Percentiles rank a stretch among this genome's conserved stretches.
Conservation (phyloP, 2,888 invertebrate species). For the Charanyca ferruginea region DNA sequence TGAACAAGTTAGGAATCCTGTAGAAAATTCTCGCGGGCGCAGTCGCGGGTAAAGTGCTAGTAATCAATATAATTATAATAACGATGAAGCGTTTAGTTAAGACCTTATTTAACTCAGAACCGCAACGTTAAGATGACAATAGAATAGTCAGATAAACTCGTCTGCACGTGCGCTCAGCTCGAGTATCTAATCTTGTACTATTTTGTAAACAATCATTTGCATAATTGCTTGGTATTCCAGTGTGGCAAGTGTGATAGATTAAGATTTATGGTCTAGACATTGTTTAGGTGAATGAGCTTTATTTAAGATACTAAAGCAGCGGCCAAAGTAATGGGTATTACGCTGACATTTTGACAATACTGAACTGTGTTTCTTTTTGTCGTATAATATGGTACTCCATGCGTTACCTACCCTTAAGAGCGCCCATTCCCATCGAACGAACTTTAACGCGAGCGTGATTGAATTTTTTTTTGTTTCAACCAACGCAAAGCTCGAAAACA, state of each 20-base stretch:
- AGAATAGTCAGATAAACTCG: slow-evolving; percentile 38
- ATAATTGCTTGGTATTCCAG: slow-evolving; percentile 51
- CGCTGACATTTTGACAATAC: neutral
- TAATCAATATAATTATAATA: no score
- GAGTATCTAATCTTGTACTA: slow-evolving; percentile 42
- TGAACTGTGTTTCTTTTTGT: neutral
- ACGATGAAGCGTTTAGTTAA: no score
- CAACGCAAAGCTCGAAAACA: no score
- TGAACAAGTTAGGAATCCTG: no score
- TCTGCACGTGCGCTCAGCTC: slow-evolving; percentile 38
- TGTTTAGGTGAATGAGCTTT: slow-evolving; percentile 19
- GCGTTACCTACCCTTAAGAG: no score
- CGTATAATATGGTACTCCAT: neutral
- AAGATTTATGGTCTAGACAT: slow-evolving; percentile 36
- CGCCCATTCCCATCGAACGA: no score
- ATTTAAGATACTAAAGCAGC: slow-evolving; percentile 17
- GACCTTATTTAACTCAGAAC: slow-evolving; percentile 13
- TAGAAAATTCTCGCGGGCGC: no score
- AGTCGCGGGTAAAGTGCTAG: no score
- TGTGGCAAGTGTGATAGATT: slow-evolving; percentile 48
- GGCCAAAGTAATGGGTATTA: slow-evolving; percentile 12
- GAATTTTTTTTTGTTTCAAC: no score
- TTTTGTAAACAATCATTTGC: slow-evolving; percentile 56
- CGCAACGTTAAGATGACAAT: slow-evolving; percentile 40
- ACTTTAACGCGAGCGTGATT: no score